phyloP scores from a whole-genome alignment of 2,888 invertebrate species.

The Acleris sparsana region DNA sequence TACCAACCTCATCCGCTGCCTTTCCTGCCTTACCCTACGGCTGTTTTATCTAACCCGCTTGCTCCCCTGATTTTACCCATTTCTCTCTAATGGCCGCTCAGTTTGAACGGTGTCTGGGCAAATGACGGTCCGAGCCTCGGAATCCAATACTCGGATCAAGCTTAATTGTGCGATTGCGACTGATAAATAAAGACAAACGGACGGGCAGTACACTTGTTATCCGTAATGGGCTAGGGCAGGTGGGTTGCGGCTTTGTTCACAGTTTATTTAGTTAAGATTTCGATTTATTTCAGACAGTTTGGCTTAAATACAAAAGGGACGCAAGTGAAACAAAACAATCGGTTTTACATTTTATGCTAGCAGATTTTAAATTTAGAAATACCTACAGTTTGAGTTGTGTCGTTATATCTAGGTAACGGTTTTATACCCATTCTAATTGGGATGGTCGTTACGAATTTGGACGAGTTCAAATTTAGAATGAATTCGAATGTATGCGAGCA shows the following conservation, averaged over 20 bases:
- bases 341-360: no score
- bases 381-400: no score
- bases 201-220: slow-evolving; percentile 44
- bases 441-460: no score
- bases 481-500: no score
- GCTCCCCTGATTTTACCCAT: not conserved
- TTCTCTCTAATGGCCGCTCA: slow-evolving; percentile 41
- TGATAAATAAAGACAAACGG: slow-evolving; percentile 51
- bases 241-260: slow-evolving; percentile 5
- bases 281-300: not conserved
- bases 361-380: no score
- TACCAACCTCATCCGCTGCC: no score
- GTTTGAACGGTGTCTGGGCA: slow-evolving; percentile 36
- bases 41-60: no score
- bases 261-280: not conserved
- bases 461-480: no score
- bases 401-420: no score
- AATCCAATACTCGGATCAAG: slow-evolving; percentile 26
- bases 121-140: slow-evolving; percentile 37
- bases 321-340: no score
- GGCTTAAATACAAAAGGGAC: no score
- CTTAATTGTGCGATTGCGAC: slow-evolving; percentile 47
- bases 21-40: not conserved
- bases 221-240: slow-evolving; percentile 40
- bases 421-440: no score